A percentile compares a stretch with the other conserved stretches of the same genome.
These are phyloP conservation scores for Trachymyrmex septentrionalis DNA, from an alignment of 1,140 invertebrate genomes.

Conservation along the genomic window DNA sequence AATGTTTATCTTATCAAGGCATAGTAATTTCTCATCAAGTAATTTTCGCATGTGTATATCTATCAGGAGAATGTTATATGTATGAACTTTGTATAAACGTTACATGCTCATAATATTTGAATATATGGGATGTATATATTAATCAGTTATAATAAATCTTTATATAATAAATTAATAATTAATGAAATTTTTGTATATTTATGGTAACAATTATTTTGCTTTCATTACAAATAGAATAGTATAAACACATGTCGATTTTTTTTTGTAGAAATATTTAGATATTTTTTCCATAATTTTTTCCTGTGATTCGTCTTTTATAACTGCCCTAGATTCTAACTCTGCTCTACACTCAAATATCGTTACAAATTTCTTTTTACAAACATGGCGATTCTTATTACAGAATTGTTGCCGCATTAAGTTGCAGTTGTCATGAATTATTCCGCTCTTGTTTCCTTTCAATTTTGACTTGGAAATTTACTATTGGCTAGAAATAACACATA, in stretches of 20 bases:
- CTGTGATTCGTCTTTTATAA: not conserved
- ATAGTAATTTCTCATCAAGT: not conserved
- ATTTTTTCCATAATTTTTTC: not conserved
- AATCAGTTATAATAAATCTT: not conserved
- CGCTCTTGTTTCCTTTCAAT: constrained; percentile 19
- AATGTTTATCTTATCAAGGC: not conserved
- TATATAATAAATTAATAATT: not conserved
- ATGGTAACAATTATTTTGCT: not conserved
- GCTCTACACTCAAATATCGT: not conserved
- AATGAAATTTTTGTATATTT: not conserved
- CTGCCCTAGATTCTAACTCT: not conserved
- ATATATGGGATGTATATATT: not conserved
- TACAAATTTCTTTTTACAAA: not conserved
- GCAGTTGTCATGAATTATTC: constrained; percentile 46
- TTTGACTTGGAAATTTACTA: constrained; percentile 55
- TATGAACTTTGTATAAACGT: not conserved
- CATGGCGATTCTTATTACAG: constrained; percentile 2
- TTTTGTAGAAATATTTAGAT: not conserved
- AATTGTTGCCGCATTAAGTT: constrained; percentile 42
- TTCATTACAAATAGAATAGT: not conserved
- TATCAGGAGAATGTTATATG: not conserved
- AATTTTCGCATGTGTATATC: not conserved
- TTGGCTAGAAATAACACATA: constrained; percentile 56
- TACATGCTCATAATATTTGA: not conserved
- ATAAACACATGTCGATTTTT: not conserved